These are phyloP conservation scores for Nannobrachium achirus DNA, from an alignment of 2,113 vertebrate genomes.

Conservation along the genomic window DNA sequence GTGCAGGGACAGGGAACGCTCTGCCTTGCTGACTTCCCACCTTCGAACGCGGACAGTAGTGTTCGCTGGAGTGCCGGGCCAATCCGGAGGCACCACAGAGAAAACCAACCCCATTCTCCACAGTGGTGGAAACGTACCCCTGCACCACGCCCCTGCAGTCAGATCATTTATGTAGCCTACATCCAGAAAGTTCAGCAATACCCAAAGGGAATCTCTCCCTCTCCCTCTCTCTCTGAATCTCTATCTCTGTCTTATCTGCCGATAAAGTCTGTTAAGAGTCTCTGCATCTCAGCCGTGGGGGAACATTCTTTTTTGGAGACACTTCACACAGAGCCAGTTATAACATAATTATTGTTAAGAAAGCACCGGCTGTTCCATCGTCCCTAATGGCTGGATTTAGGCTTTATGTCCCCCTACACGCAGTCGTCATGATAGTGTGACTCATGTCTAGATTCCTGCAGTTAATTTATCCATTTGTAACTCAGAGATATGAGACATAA, in stretches of 20 bases:
- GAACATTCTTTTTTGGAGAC: constrained; percentile 51
- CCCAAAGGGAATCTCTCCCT: constrained; percentile 32
- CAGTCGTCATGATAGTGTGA: constrained; percentile 19
- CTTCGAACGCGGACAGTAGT: no score
- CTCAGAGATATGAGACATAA: no score
- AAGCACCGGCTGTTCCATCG: constrained; percentile 29
- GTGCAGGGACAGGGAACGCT: no score
- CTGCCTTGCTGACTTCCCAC: no score
- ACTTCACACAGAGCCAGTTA: constrained; percentile 40
- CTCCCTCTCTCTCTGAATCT: constrained; percentile 2
- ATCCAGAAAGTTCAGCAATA: constrained; percentile 19
- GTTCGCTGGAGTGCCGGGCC: no score
- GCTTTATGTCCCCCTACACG: constrained; percentile 25
- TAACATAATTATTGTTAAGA: constrained; percentile 52
- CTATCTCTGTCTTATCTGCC: constrained; percentile 35
- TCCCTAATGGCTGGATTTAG: constrained; percentile 38
- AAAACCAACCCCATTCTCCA: no score
- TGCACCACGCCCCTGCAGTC: neutral
- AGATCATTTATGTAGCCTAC: constrained; percentile 35
- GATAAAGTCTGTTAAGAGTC: constrained; percentile 58
- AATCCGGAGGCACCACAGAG: no score
- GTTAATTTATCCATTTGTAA: no score
- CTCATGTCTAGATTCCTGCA: constrained; percentile 1
- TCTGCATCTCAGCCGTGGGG: constrained; percentile 47
- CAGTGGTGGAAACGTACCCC: no score